Evolutionary conservation across 1,140 invertebrate genomes (phyloP).

Genomic region (Drosophila lacertosa): DNA sequence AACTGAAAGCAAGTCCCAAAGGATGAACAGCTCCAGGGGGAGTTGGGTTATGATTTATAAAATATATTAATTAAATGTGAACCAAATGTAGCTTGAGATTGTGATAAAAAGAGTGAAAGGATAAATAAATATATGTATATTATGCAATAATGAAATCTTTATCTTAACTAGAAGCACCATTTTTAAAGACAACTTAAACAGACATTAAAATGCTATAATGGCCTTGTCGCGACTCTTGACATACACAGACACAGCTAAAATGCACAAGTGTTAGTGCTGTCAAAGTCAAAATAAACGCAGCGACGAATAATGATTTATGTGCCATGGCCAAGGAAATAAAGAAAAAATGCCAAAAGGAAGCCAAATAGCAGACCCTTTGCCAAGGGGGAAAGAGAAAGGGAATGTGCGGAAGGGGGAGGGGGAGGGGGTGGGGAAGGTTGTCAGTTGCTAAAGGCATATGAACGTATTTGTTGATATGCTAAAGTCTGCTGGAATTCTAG

Average conservation of each 20-base stretch:
- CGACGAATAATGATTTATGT: slow-evolving; percentile 74
- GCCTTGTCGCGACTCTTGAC: slow-evolving; percentile 1
- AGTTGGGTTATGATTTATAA: slow-evolving; percentile 61
- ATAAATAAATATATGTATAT: not conserved
- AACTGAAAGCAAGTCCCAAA: slow-evolving; percentile 26
- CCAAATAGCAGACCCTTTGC: slow-evolving; percentile 26
- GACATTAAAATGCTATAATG: slow-evolving; percentile 39
- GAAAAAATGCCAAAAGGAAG: slow-evolving; percentile 47
- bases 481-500: slow-evolving; percentile 20
- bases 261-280: slow-evolving; percentile 66
- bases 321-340: slow-evolving; percentile 26
- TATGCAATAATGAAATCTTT: slow-evolving; percentile 8
- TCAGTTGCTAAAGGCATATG: slow-evolving; percentile 32
- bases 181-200: slow-evolving; percentile 9
- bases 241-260: slow-evolving; percentile 1
- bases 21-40: slow-evolving; percentile 21
- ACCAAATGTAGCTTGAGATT: slow-evolving; percentile 30
- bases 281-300: slow-evolving; percentile 74
- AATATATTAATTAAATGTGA: slow-evolving; percentile 76
- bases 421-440: not conserved
- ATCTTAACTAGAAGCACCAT: not conserved
- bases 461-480: slow-evolving; percentile 60
- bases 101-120: slow-evolving; percentile 19
- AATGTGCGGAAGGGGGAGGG: not conserved
- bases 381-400: not conserved